A percentile compares a stretch with the other conserved stretches of the same genome.
Evolutionary conservation across 92 coral and sea anemone species (phyloP).

Genomic region (Phenganax stokvisi): DNA sequence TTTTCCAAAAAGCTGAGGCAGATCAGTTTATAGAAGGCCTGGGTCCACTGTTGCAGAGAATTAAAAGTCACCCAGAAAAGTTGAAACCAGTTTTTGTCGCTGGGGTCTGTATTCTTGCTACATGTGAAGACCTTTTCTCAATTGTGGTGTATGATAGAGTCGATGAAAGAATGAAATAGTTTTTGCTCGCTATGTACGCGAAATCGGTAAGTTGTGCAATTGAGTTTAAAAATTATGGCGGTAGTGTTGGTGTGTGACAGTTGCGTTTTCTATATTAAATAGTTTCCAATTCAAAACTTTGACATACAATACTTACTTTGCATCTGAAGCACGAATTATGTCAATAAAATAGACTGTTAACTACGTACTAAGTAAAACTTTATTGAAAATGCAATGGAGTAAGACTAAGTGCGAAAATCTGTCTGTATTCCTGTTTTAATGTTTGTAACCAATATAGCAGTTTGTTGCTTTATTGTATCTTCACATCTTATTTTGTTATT

Average conservation of each 20-base stretch:
- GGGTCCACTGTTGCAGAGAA: conserved; percentile 23
- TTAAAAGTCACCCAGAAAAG: conserved; percentile 21
- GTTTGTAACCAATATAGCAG: neutral
- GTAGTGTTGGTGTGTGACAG: neutral
- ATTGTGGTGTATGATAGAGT: conserved; percentile 36
- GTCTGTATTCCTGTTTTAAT: neutral
- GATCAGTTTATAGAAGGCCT: conserved; percentile 31
- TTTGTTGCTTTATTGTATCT: neutral
- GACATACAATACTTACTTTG: neutral
- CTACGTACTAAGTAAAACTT: neutral
- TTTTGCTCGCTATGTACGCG: conserved; percentile 17
- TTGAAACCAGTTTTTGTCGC: conserved; percentile 30
- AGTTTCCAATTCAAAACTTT: neutral
- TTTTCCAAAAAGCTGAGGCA: conserved; percentile 30
- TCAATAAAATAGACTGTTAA: neutral
- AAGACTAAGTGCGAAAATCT: neutral
- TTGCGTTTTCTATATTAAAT: neutral
- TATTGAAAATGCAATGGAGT: neutral
- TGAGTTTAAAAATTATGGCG: neutral
- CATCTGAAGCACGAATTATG: neutral
- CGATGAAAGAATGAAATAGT: conserved; percentile 1
- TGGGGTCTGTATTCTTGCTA: conserved; percentile 9
- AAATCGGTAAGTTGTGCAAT: conserved; percentile 8
- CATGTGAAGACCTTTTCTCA: conserved; percentile 12
- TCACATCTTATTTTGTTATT: conserved; percentile 2